These are phyloP conservation scores for Diplodus puntazzo DNA, from an alignment of 2,797 vertebrate species.

Conservation along the genomic window DNA sequence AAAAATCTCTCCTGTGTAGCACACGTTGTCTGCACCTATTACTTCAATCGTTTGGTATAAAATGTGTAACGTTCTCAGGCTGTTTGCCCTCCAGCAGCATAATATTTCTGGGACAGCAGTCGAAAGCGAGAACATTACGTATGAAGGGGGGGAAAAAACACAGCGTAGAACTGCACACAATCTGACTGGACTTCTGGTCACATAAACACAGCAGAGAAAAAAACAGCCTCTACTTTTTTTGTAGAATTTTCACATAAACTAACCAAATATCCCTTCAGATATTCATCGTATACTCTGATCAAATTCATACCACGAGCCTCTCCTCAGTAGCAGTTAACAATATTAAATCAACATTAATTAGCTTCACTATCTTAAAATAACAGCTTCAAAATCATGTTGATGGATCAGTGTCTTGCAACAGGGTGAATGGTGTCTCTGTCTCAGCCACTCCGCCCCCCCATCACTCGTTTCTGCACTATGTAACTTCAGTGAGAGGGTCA, in stretches of 20 bases:
- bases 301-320: conserved; percentile 20
- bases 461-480: too few species aligned
- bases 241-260: conserved; percentile 23
- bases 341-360: too few species aligned
- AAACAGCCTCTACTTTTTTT: conserved; percentile 42
- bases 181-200: conserved; percentile 28
- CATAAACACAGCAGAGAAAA: conserved; percentile 17
- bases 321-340: not conserved
- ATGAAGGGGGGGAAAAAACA: conserved; percentile 1
- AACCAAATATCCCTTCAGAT: conserved; percentile 16
- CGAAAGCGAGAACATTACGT: conserved; percentile 45
- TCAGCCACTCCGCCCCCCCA: too few species aligned
- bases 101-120: conserved; percentile 38
- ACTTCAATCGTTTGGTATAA: conserved; percentile 42
- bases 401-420: too few species aligned
- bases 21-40: conserved; percentile 38
- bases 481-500: too few species aligned
- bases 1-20: conserved; percentile 22
- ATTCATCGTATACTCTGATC: conserved; percentile 5
- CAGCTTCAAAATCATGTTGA: too few species aligned
- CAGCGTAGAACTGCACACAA: conserved; percentile 21
- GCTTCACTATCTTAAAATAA: too few species aligned
- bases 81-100: conserved; percentile 51
- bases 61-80: conserved; percentile 54
- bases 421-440: too few species aligned